phyloP scores from a whole-genome alignment of 2,113 vertebrate genomes.

The Mugil cephalus region DNA sequence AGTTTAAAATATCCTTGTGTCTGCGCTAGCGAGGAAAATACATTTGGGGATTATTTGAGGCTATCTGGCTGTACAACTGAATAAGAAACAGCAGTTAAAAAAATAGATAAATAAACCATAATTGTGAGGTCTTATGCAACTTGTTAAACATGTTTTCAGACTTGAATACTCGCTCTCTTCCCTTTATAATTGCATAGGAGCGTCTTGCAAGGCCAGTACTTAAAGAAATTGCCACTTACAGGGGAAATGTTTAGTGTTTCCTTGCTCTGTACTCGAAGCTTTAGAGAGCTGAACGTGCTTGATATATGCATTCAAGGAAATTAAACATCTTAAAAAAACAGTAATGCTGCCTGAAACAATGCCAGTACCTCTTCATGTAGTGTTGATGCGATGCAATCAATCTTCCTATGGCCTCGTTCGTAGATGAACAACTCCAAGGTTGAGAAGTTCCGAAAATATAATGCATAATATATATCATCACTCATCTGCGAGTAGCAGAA shows the following conservation, averaged over 20 bases:
- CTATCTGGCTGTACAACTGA: background rate
- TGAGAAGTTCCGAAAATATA: too few species aligned
- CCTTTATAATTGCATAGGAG: background rate
- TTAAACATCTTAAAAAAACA: background rate
- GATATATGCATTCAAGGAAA: background rate
- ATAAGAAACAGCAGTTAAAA: background rate
- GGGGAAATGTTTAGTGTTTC: background rate
- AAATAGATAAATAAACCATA: too few species aligned
- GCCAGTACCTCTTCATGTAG: background rate
- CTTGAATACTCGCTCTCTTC: too few species aligned
- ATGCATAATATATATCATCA: background rate
- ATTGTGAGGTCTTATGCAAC: background rate
- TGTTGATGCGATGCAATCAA: background rate
- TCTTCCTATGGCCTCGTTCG: background rate
- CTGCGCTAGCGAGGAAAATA: background rate
- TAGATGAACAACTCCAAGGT: background rate
- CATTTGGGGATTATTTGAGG: background rate
- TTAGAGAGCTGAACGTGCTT: constrained; percentile 5
- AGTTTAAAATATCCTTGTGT: background rate
- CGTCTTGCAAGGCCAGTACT: background rate
- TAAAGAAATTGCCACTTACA: background rate
- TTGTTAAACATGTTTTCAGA: background rate
- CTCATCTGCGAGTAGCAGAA: background rate
- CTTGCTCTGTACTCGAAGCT: background rate
- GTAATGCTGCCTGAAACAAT: background rate